Evolutionary conservation across 2,888 invertebrate genomes (phyloP).

Genomic region (Lobophora halterata): DNA sequence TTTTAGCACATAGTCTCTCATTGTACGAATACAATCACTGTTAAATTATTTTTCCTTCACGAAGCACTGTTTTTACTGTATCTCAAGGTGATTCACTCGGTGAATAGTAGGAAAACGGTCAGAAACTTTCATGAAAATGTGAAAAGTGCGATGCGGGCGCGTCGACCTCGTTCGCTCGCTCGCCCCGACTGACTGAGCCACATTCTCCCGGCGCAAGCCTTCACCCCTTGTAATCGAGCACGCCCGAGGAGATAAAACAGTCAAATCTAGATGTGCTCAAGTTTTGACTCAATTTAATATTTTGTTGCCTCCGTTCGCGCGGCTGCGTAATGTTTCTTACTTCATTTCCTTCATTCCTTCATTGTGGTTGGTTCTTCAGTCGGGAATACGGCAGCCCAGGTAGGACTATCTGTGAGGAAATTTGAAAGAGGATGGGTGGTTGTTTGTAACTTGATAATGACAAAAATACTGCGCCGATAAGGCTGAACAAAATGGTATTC

Average conservation of each 20-base stretch:
- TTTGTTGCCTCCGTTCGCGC: slow-evolving; percentile 1
- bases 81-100: slow-evolving; percentile 41
- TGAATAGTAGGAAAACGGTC: slow-evolving; percentile 60
- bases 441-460: too few species aligned
- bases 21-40: slow-evolving; percentile 28
- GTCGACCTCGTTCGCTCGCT: slow-evolving; percentile 61
- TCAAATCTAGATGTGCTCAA: slow-evolving; percentile 48
- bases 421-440: too few species aligned
- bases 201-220: slow-evolving; percentile 79
- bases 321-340: not conserved
- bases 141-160: slow-evolving; percentile 47
- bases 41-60: slow-evolving; percentile 27
- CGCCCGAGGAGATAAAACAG: slow-evolving; percentile 62
- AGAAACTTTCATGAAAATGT: slow-evolving; percentile 65
- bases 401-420: too few species aligned
- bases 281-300: slow-evolving; percentile 19
- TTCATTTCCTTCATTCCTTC: too few species aligned
- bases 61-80: slow-evolving; percentile 36
- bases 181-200: slow-evolving; percentile 75
- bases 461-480: too few species aligned
- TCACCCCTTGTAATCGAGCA: slow-evolving; percentile 78
- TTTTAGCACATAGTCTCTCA: slow-evolving; percentile 60
- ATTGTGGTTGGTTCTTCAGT: too few species aligned
- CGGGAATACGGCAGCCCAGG: too few species aligned
- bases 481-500: too few species aligned